Percentiles rank a stretch among this genome's conserved stretches.
Conservation (phyloP, 2,888 invertebrate genomes). For the Drosophila sordidula region DNA sequence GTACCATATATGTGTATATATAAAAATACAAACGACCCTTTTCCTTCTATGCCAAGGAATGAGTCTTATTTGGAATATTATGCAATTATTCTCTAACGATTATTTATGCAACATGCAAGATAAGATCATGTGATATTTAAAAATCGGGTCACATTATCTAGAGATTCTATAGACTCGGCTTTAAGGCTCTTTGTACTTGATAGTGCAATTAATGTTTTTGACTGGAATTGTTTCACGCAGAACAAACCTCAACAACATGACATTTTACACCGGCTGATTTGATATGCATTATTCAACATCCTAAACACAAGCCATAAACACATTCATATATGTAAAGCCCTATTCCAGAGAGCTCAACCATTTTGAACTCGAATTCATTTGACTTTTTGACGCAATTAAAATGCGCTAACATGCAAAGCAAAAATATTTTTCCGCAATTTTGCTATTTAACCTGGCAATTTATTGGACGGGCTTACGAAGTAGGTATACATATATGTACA, state of each 20-base stretch:
- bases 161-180: background rate
- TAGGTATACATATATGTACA: background rate
- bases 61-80: too few relatives aligned
- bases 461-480: slow-evolving; percentile 14
- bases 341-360: slow-evolving; percentile 22
- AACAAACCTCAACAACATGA: slow-evolving; percentile 31
- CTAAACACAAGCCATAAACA: slow-evolving; percentile 66
- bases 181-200: slow-evolving; percentile 1
- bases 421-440: slow-evolving; percentile 39
- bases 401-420: slow-evolving; percentile 52
- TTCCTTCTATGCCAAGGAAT: too few relatives aligned
- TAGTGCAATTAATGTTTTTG: slow-evolving; percentile 29
- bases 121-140: too few relatives aligned
- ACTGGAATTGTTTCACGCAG: slow-evolving; percentile 34
- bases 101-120: too few relatives aligned
- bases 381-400: slow-evolving; percentile 77
- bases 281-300: slow-evolving; percentile 63
- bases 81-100: too few relatives aligned
- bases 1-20: slow-evolving; percentile 8
- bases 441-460: slow-evolving; percentile 28
- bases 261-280: slow-evolving; percentile 53
- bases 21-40: background rate
- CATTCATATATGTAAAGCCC: slow-evolving; percentile 47
- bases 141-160: too few relatives aligned
- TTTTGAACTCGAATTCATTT: slow-evolving; percentile 48